These are phyloP conservation scores for Babylonia areolata DNA, from an alignment of 1,140 invertebrate species.

Conservation along the genomic window DNA sequence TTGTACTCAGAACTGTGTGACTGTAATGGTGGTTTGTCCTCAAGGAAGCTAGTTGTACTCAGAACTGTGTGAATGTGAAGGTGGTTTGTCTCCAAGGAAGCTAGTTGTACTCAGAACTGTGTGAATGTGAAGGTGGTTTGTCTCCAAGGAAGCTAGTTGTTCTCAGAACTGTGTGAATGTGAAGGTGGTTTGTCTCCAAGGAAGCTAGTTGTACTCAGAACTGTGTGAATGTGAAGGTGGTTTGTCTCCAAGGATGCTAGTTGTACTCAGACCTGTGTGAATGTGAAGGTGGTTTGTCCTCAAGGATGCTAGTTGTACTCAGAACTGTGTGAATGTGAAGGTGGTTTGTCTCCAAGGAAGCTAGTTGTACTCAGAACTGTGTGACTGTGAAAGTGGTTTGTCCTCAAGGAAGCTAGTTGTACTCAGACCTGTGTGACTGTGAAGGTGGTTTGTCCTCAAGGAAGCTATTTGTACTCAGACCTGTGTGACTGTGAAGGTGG, in stretches of 20 bases:
- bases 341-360: neutral
- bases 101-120: slow-evolving; percentile 14
- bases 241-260: too few relatives aligned
- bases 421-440: neutral
- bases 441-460: neutral
- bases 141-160: too few relatives aligned
- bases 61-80: neutral
- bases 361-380: slow-evolving; percentile 14
- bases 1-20: slow-evolving; percentile 38
- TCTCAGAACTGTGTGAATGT: neutral
- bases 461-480: neutral
- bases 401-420: neutral
- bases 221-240: neutral
- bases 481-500: neutral
- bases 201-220: neutral
- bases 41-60: neutral
- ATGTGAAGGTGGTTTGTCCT: slow-evolving; percentile 37
- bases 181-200: neutral
- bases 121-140: slow-evolving; percentile 44
- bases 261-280: slow-evolving; percentile 38
- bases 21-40: slow-evolving; percentile 37
- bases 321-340: neutral
- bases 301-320: neutral
- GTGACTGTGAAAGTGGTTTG: slow-evolving; percentile 41
- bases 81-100: neutral